These are phyloP conservation scores for Aix galericulata DNA, from an alignment of 2,113 vertebrate genomes.

Conservation along the genomic window DNA sequence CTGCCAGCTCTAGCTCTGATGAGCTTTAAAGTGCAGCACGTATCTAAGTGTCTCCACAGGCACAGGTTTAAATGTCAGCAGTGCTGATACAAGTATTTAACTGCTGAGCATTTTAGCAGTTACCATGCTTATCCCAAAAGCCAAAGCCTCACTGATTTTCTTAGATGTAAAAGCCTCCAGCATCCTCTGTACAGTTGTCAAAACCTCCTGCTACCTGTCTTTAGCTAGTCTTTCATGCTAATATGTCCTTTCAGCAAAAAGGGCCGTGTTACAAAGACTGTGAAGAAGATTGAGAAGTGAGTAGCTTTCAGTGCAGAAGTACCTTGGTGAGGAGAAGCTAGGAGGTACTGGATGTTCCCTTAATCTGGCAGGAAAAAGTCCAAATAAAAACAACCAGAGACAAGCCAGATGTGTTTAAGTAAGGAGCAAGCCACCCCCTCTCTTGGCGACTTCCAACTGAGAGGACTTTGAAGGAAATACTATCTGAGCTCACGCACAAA, in stretches of 20 bases:
- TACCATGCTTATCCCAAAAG: neutral
- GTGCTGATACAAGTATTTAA: neutral
- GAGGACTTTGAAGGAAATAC: neutral
- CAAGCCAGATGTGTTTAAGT: neutral
- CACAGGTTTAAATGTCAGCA: neutral
- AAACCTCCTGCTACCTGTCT: neutral
- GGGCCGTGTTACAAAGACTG: neutral
- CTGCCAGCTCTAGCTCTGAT: neutral
- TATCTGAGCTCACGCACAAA: neutral
- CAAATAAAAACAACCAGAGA: neutral
- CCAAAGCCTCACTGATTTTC: neutral
- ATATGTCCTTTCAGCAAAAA: neutral
- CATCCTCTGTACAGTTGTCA: neutral
- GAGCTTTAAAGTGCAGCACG: neutral
- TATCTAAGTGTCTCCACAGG: neutral
- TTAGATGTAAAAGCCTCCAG: neutral
- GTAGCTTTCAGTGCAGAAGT: neutral
- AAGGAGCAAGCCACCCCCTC: neutral
- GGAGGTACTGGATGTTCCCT: neutral
- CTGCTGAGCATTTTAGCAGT: neutral
- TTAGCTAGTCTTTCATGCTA: neutral
- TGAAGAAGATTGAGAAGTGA: neutral
- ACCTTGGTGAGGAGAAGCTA: neutral
- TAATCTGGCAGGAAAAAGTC: neutral
- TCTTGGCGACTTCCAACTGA: neutral